Base-by-base conservation (phyloP, 2,888 invertebrate species). In the Idaea biselata region DNA sequence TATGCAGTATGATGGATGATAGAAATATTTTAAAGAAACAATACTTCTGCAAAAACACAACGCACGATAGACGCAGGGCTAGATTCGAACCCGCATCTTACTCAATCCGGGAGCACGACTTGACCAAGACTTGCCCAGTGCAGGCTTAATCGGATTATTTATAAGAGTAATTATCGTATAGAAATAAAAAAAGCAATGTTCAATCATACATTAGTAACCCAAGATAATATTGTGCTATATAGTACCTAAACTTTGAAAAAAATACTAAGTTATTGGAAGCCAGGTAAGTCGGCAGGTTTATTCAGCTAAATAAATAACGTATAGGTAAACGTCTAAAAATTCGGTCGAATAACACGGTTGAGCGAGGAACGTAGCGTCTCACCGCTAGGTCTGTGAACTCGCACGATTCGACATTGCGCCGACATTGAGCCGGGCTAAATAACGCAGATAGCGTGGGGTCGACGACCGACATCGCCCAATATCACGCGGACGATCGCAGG, bases 391-490 rank as follows among this genome's bases (percentile, higher is more conserved):
- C 89, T 85, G 78, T 88, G 90, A 89, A 90, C 91, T 86, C 86
- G 81, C 79, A 82, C 81, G 83, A 80, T 81, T 86, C 89, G 91
- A 91, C 91, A 89, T 92, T 91, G 91, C 80, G 84, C 81, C 89
- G 91, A 85, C 91, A 88, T 91, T 91, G 87, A 83, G 87, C 79
- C 86, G 85, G 82, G 87, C 89, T 84, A 88, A 91, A 90, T 89
- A 88, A 89, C 88, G 87, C 86, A 90, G 91, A 91, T 91, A 92
- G 89, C 89, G 79, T 76, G 82, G 79, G 89, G 88, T 90, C 84
- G 84, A 86, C 85, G 91, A 87, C 91, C 91, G 89, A 84, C 89
- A 86, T 81, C 86, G 84, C 88, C 88, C 88, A 90, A 89, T 90
- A 89, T 89, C 85, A 87, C 83, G 84, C 89, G 88, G 88, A 82